These are phyloP conservation scores for Epinotia nisella DNA, from an alignment of 2,888 invertebrate species.

Conservation along the genomic window DNA sequence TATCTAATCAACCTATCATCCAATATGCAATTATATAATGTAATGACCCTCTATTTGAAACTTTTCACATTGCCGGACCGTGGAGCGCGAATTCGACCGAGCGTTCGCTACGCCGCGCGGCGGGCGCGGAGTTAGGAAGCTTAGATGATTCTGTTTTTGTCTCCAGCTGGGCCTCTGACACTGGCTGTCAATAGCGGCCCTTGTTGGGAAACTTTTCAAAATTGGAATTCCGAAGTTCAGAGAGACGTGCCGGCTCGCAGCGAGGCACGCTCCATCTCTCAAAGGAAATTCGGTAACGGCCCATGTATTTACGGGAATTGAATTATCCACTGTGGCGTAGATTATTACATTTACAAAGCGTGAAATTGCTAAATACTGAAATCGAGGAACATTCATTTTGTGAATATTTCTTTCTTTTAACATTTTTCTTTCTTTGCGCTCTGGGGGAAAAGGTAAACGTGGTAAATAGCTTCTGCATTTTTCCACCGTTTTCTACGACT, in stretches of 20 bases:
- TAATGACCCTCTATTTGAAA: not conserved
- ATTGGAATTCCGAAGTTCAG: constrained; percentile 84
- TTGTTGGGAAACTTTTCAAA: constrained; percentile 83
- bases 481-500: not conserved
- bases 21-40: too few relatives aligned
- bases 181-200: constrained; percentile 80
- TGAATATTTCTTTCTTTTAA: too few relatives aligned
- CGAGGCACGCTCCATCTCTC: constrained; percentile 77
- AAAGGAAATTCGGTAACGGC: constrained; percentile 82
- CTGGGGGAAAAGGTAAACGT: not conserved
- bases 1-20: too few relatives aligned
- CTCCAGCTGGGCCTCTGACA: constrained; percentile 71
- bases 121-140: constrained; percentile 3
- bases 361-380: constrained; percentile 74
- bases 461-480: not conserved
- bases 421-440: not conserved
- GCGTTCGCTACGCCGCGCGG: not conserved
- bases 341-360: constrained; percentile 78
- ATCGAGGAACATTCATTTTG: constrained; percentile 46
- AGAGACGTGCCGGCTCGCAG: constrained; percentile 78
- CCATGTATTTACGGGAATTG: constrained; percentile 80
- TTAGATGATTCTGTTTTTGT: constrained; percentile 44
- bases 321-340: constrained; percentile 77
- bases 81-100: not conserved
- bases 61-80: not conserved